Evolutionary conservation across 2,797 vertebrate species (phyloP).

Genomic region (Myotis findleyi): DNA sequence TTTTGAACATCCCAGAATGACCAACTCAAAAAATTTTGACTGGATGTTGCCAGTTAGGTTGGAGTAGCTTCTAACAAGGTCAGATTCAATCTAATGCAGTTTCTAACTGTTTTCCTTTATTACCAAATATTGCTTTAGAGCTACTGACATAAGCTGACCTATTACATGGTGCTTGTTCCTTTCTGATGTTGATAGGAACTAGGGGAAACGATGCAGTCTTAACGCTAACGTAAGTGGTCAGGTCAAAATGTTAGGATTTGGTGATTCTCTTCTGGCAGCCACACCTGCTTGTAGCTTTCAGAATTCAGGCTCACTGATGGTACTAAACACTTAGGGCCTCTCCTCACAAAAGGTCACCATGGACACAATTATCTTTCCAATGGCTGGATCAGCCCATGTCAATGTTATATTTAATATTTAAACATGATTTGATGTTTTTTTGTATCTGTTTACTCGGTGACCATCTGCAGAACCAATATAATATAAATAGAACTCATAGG

Average conservation of each 20-base stretch:
- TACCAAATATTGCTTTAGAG: not conserved
- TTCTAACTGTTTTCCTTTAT: not conserved
- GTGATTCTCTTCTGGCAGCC: not conserved
- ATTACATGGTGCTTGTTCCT: not conserved
- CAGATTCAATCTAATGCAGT: not conserved
- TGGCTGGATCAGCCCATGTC: not conserved
- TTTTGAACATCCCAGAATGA: not conserved
- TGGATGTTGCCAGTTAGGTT: not conserved
- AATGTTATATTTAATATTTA: slow-evolving; percentile 73
- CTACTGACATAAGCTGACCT: not conserved
- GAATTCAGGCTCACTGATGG: not conserved
- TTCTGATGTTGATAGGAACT: not conserved
- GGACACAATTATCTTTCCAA: not conserved
- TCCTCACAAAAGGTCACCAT: not conserved
- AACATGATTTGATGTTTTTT: slow-evolving; percentile 23
- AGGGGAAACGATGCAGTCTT: not conserved
- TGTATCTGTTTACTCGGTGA: slow-evolving; percentile 47
- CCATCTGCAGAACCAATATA: slow-evolving; percentile 67
- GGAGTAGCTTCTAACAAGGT: not conserved
- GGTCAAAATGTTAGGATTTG: not conserved
- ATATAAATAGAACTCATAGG: slow-evolving; percentile 40
- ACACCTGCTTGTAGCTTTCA: slow-evolving; percentile 11
- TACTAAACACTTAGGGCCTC: not conserved
- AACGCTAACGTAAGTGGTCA: not conserved
- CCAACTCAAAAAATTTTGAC: not conserved